These are phyloP conservation scores for Poecilia velifera DNA, from an alignment of 2,797 vertebrate species.

Conservation along the genomic window DNA sequence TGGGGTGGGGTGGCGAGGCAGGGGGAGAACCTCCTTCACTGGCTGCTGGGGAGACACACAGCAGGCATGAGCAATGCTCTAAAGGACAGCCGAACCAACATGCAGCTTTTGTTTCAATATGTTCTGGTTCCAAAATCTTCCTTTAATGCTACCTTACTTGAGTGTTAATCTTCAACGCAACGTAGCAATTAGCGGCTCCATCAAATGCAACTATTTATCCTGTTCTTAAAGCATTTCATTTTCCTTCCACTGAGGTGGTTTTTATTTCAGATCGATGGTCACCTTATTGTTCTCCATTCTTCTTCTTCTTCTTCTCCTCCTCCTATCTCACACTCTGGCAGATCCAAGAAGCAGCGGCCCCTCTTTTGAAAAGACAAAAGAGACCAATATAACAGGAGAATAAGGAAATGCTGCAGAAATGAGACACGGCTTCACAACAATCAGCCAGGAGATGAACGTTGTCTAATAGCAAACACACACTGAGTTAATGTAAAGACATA, in stretches of 20 bases:
- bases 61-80: conserved; percentile 40
- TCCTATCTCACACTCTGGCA: conserved; percentile 7
- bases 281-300: conserved; percentile 83
- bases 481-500: conserved; percentile 39
- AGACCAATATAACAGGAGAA: conserved; percentile 14
- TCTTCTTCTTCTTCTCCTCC: neutral
- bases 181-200: neutral
- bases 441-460: conserved; percentile 41
- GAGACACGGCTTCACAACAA: conserved; percentile 44
- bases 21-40: conserved; percentile 79
- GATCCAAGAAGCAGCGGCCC: conserved; percentile 18
- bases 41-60: conserved; percentile 73
- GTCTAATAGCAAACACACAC: conserved; percentile 8
- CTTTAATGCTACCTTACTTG: neutral
- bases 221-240: neutral
- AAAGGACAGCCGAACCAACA: conserved; percentile 4
- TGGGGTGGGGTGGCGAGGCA: conserved; percentile 65
- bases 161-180: neutral
- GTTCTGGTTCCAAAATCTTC: neutral
- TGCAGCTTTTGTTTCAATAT: neutral
- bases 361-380: conserved; percentile 45
- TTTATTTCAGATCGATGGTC: conserved; percentile 38
- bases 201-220: neutral
- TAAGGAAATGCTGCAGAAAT: conserved; percentile 31
- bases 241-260: neutral